These are phyloP conservation scores for Zaprionus nigranus DNA, from an alignment of 1,140 invertebrate species.

Conservation along the genomic window DNA sequence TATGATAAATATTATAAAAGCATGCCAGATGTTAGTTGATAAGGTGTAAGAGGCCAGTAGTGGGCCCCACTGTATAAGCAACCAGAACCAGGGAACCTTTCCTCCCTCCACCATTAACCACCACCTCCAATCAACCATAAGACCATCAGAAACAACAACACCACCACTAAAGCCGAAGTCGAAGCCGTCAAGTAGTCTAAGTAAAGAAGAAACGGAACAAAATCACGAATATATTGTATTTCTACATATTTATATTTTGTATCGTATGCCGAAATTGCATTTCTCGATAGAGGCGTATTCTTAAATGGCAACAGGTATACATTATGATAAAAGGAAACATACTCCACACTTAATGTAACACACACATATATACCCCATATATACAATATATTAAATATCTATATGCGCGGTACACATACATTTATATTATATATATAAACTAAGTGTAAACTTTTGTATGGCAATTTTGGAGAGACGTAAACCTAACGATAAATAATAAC, in stretches of 20 bases:
- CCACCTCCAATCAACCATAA: slow-evolving; percentile 25
- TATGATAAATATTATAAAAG: slow-evolving; percentile 41
- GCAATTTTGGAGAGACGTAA: slow-evolving; percentile 67
- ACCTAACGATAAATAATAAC: slow-evolving; percentile 68
- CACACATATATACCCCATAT: slow-evolving; percentile 11
- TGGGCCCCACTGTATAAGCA: background rate
- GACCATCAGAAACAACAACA: slow-evolving; percentile 29
- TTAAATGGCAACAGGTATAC: slow-evolving; percentile 30
- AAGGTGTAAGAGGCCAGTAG: background rate
- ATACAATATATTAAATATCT: slow-evolving; percentile 14
- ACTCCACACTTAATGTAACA: background rate
- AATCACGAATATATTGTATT: background rate
- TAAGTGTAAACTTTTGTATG: slow-evolving; percentile 73
- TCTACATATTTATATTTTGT: slow-evolving; percentile 59
- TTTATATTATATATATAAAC: slow-evolving; percentile 12
- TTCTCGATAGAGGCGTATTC: slow-evolving; percentile 30
- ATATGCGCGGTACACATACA: slow-evolving; percentile 17
- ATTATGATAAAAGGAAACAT: slow-evolving; percentile 23
- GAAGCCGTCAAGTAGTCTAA: slow-evolving; percentile 53
- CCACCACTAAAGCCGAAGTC: slow-evolving; percentile 33
- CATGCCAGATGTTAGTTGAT: slow-evolving; percentile 21
- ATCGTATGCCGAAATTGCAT: slow-evolving; percentile 48
- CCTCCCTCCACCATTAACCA: slow-evolving; percentile 31
- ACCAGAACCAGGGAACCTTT: slow-evolving; percentile 36
- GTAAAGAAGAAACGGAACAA: slow-evolving; percentile 35